Conservation (phyloP, 2,113 vertebrate species). For the Triplophysa dalaica region DNA sequence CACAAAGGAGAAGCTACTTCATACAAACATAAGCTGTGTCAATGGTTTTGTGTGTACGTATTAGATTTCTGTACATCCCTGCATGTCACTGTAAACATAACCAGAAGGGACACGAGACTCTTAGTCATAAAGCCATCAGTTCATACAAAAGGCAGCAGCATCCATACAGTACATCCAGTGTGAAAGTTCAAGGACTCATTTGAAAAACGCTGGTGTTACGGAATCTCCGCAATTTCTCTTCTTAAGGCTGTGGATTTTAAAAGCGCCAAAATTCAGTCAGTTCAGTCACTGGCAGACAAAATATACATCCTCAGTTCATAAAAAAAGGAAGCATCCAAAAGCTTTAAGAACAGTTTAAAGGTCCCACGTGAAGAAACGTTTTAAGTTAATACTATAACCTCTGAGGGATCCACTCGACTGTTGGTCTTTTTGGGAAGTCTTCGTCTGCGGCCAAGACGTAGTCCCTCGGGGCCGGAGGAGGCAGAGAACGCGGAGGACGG, state of each 20-base stretch:
- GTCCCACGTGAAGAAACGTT: neutral
- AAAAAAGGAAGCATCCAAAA: slow-evolving; percentile 10
- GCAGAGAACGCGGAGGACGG: slow-evolving; percentile 56
- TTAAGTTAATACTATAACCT: slow-evolving; percentile 56
- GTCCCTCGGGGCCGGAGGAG: slow-evolving; percentile 34
- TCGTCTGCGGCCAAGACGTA: slow-evolving; percentile 30
- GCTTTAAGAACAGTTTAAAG: neutral
- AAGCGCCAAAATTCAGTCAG: slow-evolving; percentile 7
- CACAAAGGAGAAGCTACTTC: slow-evolving; percentile 37
- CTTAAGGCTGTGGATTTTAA: slow-evolving; percentile 40
- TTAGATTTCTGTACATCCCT: slow-evolving; percentile 52
- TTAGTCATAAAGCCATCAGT: slow-evolving; percentile 52
- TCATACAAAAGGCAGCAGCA: slow-evolving; percentile 56
- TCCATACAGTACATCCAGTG: slow-evolving; percentile 55
- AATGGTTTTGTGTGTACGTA: slow-evolving; percentile 42
- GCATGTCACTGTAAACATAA: slow-evolving; percentile 52
- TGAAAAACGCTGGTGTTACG: slow-evolving; percentile 17
- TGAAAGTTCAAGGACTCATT: slow-evolving; percentile 46
- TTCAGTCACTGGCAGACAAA: slow-evolving; percentile 10
- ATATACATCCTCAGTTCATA: slow-evolving; percentile 38
- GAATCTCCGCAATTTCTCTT: slow-evolving; percentile 16
- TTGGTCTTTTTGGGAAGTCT: slow-evolving; percentile 50
- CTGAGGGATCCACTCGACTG: slow-evolving; percentile 38
- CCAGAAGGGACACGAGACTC: slow-evolving; percentile 44
- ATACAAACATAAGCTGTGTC: slow-evolving; percentile 54